phyloP scores from a whole-genome alignment of 2,888 invertebrate species.

The Parnassius glacialis region DNA sequence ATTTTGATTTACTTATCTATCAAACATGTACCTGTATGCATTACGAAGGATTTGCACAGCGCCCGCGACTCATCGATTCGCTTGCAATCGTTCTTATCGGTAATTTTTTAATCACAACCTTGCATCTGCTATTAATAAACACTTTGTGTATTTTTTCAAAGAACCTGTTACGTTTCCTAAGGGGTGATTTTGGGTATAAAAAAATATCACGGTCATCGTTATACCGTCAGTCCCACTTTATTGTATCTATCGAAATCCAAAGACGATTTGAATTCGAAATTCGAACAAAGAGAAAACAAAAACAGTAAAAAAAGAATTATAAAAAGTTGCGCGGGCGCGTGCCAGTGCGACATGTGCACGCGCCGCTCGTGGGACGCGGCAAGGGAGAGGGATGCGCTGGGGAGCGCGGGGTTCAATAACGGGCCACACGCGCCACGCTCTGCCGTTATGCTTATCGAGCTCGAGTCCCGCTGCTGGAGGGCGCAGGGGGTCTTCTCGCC shows the following conservation, averaged over 20 bases:
- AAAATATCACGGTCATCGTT: slow-evolving; percentile 25
- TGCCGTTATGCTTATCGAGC: slow-evolving; percentile 55
- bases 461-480: slow-evolving; percentile 31
- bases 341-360: slow-evolving; percentile 78
- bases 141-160: slow-evolving; percentile 8
- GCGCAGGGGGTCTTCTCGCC: slow-evolving; percentile 67
- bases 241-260: slow-evolving; percentile 51
- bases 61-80: slow-evolving; percentile 9
- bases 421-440: slow-evolving; percentile 56
- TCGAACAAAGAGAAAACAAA: slow-evolving; percentile 72
- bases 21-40: slow-evolving; percentile 32
- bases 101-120: slow-evolving; percentile 17
- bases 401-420: slow-evolving; percentile 66
- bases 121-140: slow-evolving; percentile 21
- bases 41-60: slow-evolving; percentile 24
- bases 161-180: slow-evolving; percentile 19
- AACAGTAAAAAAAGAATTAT: slow-evolving; percentile 66
- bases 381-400: slow-evolving; percentile 48
- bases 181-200: slow-evolving; percentile 16
- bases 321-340: slow-evolving; percentile 75
- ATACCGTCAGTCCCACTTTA: slow-evolving; percentile 45
- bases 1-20: slow-evolving; percentile 78
- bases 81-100: slow-evolving; percentile 16
- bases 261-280: slow-evolving; percentile 51
- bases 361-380: slow-evolving; percentile 65